phyloP scores from a whole-genome alignment of 2,888 invertebrate species.

The Philereme vetulata region DNA sequence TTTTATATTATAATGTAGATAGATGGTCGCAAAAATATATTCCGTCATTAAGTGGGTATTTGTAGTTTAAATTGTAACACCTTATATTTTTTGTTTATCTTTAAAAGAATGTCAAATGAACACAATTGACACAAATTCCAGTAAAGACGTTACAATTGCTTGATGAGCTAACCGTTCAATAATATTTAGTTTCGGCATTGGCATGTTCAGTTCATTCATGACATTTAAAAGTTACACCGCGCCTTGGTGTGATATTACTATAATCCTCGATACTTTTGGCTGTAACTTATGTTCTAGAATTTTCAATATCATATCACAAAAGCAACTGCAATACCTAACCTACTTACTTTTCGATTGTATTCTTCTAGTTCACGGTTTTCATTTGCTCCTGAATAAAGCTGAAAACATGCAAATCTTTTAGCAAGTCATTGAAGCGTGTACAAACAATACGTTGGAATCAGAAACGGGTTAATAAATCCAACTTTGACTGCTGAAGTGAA shows the following conservation, averaged over 20 bases:
- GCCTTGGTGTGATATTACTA: neutral
- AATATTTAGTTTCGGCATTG: conserved; percentile 10
- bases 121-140: conserved; percentile 35
- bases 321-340: no score
- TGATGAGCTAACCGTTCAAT: conserved; percentile 20
- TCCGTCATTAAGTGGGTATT: no score
- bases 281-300: neutral
- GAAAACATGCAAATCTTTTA: conserved; percentile 33
- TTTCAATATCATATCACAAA: no score
- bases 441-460: conserved; percentile 42
- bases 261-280: neutral
- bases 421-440: conserved; percentile 42
- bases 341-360: neutral
- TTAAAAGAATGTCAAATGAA: conserved; percentile 13
- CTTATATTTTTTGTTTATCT: neutral
- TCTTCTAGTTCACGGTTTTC: neutral
- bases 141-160: conserved; percentile 11
- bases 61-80: neutral
- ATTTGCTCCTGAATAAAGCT: neutral
- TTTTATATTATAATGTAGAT: no score
- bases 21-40: no score
- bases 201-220: conserved; percentile 13
- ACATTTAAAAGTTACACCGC: neutral
- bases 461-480: conserved; percentile 39
- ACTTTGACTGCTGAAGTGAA: conserved; percentile 43